Percentiles rank a stretch among this genome's conserved stretches.
Conservation (phyloP, 2,888 invertebrate genomes). For the Agapetus fuscipes region DNA sequence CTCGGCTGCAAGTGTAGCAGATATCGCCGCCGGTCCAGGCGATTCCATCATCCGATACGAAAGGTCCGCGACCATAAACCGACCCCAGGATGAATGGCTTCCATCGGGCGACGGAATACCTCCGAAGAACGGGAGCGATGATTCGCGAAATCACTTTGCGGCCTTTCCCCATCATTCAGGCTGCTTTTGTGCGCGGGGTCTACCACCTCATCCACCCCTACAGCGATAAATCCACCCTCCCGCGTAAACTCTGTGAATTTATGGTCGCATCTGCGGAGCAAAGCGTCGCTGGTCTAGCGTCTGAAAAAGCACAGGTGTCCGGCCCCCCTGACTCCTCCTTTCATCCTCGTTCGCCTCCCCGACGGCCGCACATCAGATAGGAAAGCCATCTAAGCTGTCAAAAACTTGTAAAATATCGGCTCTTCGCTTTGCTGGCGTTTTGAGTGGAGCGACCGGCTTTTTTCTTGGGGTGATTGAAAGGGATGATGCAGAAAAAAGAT, state of each 20-base stretch:
- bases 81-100: conserved; percentile 16
- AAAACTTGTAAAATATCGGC: conserved; percentile 60
- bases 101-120: conserved; percentile 22
- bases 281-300: conserved; percentile 26
- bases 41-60: conserved; percentile 4
- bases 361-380: conserved; percentile 31
- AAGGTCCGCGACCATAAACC: conserved; percentile 2
- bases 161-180: conserved; percentile 20
- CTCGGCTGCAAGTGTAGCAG: background rate
- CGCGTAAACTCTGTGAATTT: conserved; percentile 29
- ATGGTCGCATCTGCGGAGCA: conserved; percentile 24
- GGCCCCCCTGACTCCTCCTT: conserved; percentile 20
- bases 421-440: conserved; percentile 34
- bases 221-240: conserved; percentile 14
- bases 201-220: too few species aligned
- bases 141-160: conserved; percentile 23
- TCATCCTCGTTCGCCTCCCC: conserved; percentile 17
- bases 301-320: conserved; percentile 29
- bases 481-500: conserved; percentile 9
- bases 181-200: conserved; percentile 17
- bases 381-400: conserved; percentile 56
- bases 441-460: conserved; percentile 22
- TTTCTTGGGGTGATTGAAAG: conserved; percentile 15
- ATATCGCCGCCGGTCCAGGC: conserved; percentile 4
- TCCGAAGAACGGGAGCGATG: conserved; percentile 23